Base-by-base conservation (phyloP, 2,888 invertebrate genomes). In the Mythimna loreyi region DNA sequence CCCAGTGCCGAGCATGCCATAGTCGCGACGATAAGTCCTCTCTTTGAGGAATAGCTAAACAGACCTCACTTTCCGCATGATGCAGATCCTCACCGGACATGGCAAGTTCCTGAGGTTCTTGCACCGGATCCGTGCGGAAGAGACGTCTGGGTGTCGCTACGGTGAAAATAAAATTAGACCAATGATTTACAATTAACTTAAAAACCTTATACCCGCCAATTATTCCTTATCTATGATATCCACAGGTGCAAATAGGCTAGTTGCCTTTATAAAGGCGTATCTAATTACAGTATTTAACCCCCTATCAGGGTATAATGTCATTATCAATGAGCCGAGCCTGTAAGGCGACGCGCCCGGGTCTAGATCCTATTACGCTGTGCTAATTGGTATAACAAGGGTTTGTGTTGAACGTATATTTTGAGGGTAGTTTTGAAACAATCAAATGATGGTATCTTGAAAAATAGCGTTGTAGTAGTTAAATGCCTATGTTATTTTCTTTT, bases 331-430 rank as follows among this genome's bases (percentile, higher is more conserved):
- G 7, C 30, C 49, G 25, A 13, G 65, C 16, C 8, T 23, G 65
- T 45, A 45, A 70, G 16, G 30, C 36, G 45, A 70, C 45, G 47
- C 52, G 28, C 23, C 23, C 5, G 28, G 23, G n/a, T 66, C 45
- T 40, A 45, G 23, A 45, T 74, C 23, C 53, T 5, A 47, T 74
- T 45, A 74, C 36, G 6, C 3, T 13, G 19, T 45, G 13, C 28
- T 47, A 74, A 70, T 70, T 66, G 45, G 16, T 23, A 25, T 73
- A 8, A 40, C 7, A 8, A 53, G 19, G 4, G 33, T 56, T 75
- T 28, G 28, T 2, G n/a, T 25, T 6, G 28, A 13, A 49, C 11
- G 19, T 65, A 40, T 2, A 11, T 55, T 23, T 25, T 8, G 33
- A 45, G 3, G 11, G 8, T 43, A 2, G 7, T 45, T 25, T 58